These are phyloP conservation scores for Glyptemys insculpta DNA, from an alignment of 2,797 vertebrate genomes.

Conservation along the genomic window DNA sequence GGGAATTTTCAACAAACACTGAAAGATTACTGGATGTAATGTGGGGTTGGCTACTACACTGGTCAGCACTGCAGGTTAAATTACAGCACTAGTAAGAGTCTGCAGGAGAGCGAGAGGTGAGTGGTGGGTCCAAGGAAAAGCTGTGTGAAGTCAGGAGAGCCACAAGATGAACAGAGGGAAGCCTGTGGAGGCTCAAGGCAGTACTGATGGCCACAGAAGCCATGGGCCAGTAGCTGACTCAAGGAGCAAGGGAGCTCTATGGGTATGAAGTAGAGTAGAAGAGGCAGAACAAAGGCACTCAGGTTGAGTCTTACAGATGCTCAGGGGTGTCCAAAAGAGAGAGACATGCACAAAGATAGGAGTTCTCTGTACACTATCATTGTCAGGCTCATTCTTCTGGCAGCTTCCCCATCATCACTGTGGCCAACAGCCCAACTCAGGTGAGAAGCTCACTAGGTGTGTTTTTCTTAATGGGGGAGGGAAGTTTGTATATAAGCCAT, in stretches of 20 bases:
- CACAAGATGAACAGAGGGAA: neutral
- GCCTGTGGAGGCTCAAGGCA: neutral
- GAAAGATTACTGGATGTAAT: neutral
- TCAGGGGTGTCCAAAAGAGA: neutral
- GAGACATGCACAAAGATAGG: neutral
- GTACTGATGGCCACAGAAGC: neutral
- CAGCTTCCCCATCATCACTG: neutral
- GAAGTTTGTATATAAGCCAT: rapidly evolving
- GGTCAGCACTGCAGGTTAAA: neutral
- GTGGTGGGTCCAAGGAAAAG: neutral
- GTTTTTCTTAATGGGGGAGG: neutral
- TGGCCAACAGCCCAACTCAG: rapidly evolving
- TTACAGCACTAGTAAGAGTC: neutral
- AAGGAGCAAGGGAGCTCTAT: rapidly evolving
- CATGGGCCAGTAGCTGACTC: neutral
- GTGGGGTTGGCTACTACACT: neutral
- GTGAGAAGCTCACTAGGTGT: neutral
- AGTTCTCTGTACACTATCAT: rapidly evolving
- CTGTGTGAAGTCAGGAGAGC: neutral
- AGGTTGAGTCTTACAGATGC: neutral
- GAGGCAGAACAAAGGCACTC: neutral
- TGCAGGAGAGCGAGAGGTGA: neutral
- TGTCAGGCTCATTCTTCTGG: rapidly evolving
- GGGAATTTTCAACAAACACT: conserved; percentile 23
- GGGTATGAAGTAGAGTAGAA: rapidly evolving